phyloP scores from a whole-genome alignment of 2,888 invertebrate species.

The Iselma pallidipennis region DNA sequence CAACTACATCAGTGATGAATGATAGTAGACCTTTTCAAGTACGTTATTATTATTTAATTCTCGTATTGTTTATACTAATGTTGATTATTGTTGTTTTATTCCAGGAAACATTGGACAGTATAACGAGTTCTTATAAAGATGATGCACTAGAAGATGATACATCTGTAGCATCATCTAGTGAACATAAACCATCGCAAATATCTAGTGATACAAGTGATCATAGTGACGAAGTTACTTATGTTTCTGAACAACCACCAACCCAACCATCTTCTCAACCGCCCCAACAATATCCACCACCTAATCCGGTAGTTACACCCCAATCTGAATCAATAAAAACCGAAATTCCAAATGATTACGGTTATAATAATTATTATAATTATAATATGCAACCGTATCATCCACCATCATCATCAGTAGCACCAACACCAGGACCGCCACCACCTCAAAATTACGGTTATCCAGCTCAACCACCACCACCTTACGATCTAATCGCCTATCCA shows the following conservation, averaged over 20 bases:
- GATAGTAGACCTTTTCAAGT: slow-evolving; percentile 54
- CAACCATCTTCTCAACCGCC: slow-evolving; percentile 31
- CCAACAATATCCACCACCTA: slow-evolving; percentile 28
- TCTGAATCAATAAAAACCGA: slow-evolving; percentile 15
- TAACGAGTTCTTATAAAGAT: slow-evolving; percentile 50
- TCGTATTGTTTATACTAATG: not conserved
- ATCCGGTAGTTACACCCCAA: slow-evolving; percentile 19
- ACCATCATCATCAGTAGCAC: slow-evolving; percentile 21
- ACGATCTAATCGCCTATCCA: slow-evolving; percentile 50
- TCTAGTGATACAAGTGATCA: slow-evolving; percentile 43
- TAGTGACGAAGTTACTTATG: slow-evolving; percentile 46
- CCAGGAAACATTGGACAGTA: slow-evolving; percentile 53
- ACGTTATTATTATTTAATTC: slow-evolving; percentile 17
- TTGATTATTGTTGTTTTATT: not conserved
- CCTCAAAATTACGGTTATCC: slow-evolving; percentile 47
- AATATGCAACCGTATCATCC: slow-evolving; percentile 38
- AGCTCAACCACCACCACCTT: slow-evolving; percentile 48
- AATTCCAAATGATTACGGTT: slow-evolving; percentile 19
- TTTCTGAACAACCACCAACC: slow-evolving; percentile 44
- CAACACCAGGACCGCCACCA: slow-evolving; percentile 14
- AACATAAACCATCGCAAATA: slow-evolving; percentile 22
- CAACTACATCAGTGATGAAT: slow-evolving; percentile 48
- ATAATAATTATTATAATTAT: slow-evolving; percentile 42
- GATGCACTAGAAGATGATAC: slow-evolving; percentile 41
- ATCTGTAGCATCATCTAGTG: slow-evolving; percentile 28